phyloP scores from a whole-genome alignment of 2,888 invertebrate species.

The Cryptus viduatorius region DNA sequence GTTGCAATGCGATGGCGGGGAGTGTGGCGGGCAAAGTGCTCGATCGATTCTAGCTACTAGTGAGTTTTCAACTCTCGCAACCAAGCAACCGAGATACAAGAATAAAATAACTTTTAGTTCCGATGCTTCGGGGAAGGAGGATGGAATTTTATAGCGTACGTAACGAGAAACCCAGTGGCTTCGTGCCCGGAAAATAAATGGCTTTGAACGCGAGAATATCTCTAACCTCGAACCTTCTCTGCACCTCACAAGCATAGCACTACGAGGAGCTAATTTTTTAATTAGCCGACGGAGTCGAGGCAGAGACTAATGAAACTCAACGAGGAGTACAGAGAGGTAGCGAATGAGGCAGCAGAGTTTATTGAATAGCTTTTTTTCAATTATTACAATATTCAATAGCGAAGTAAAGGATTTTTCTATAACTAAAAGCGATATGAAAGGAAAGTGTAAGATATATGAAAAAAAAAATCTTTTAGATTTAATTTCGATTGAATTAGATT shows the following conservation, averaged over 20 bases:
- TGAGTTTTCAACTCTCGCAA: conserved; percentile 49
- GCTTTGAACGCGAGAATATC: not conserved
- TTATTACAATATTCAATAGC: not conserved
- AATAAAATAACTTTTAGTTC: conserved; percentile 50
- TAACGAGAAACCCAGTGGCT: conserved; percentile 55
- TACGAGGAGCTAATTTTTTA: conserved; percentile 28
- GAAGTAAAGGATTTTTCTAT: not conserved
- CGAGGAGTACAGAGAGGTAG: not conserved
- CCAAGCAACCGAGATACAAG: conserved; percentile 35
- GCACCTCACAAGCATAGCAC: conserved; percentile 3
- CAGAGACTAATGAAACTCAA: conserved; percentile 18
- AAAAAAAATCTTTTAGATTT: too few species aligned
- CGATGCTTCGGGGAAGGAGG: not conserved
- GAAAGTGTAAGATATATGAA: too few species aligned
- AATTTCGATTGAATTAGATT: too few species aligned
- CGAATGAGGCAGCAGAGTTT: not conserved
- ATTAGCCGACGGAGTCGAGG: conserved; percentile 8
- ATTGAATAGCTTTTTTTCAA: conserved; percentile 16
- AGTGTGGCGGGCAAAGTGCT: conserved; percentile 11
- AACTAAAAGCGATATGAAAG: not conserved
- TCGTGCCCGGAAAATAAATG: conserved; percentile 58
- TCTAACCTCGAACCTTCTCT: conserved; percentile 8
- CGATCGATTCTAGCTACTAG: conserved; percentile 48
- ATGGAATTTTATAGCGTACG: not conserved
- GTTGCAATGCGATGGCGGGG: not conserved